Evolutionary conservation across 2,888 invertebrate genomes (phyloP).

Genomic region (Pyrrhia umbra): DNA sequence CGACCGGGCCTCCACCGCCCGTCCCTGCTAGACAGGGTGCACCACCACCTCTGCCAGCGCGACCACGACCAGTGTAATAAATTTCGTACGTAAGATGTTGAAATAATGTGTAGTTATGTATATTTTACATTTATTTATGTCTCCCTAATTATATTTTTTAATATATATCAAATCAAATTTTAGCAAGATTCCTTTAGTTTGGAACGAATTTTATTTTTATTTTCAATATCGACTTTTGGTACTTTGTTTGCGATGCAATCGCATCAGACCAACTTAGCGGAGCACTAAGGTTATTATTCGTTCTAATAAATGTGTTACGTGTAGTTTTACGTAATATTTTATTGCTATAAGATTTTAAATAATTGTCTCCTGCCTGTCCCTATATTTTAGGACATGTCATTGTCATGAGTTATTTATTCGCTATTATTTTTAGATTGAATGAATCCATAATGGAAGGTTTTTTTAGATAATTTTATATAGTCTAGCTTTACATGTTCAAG

Average conservation of each 20-base stretch:
- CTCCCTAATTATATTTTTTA: constrained; percentile 5
- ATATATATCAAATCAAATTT: too few relatives aligned
- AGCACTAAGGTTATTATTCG: too few relatives aligned
- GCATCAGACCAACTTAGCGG: too few relatives aligned
- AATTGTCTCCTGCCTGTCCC: background rate
- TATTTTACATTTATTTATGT: constrained; percentile 30
- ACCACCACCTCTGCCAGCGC: constrained; percentile 92
- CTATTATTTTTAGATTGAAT: constrained; percentile 24
- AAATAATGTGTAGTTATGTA: constrained; percentile 28
- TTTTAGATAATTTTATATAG: too few relatives aligned
- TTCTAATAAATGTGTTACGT: too few relatives aligned
- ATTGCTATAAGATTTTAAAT: background rate
- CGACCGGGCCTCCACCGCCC: constrained; percentile 80
- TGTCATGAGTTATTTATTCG: constrained; percentile 21
- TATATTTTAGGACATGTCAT: background rate
- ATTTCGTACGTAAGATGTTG: constrained; percentile 19
- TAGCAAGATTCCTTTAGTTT: too few relatives aligned
- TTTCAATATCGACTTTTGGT: constrained; percentile 18
- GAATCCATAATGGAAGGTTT: constrained; percentile 2
- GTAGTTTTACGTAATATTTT: background rate
- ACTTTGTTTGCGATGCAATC: constrained; percentile 43
- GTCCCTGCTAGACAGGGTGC: constrained; percentile 90
- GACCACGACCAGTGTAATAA: constrained; percentile 83
- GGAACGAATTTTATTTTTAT: constrained; percentile 46
- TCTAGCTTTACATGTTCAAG: too few relatives aligned